Evolutionary conservation across 2,888 invertebrate species (phyloP).

Genomic region (Phaonia tiefii): DNA sequence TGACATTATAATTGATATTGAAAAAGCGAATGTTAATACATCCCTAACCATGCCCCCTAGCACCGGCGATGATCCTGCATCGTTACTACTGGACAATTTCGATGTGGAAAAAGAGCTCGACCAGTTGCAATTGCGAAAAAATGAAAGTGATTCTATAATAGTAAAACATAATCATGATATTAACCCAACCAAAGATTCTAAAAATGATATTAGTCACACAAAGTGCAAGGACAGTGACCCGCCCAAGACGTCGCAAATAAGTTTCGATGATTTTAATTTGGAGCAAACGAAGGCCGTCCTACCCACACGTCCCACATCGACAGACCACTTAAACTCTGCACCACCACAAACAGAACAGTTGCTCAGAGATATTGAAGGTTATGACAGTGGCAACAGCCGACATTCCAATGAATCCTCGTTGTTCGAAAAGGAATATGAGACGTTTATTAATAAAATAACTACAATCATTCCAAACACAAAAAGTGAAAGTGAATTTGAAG

Average conservation of each 20-base stretch:
- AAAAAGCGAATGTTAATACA: slow-evolving; percentile 73
- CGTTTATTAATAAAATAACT: slow-evolving; percentile 75
- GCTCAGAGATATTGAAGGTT: slow-evolving; percentile 71
- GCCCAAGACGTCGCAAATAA: slow-evolving; percentile 24
- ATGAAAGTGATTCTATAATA: slow-evolving; percentile 25
- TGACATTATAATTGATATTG: slow-evolving; percentile 80
- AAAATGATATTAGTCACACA: slow-evolving; percentile 20
- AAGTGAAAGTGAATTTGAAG: slow-evolving; percentile 60
- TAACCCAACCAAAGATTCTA: neutral
- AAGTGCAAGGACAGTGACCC: slow-evolving; percentile 31
- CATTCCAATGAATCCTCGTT: slow-evolving; percentile 74
- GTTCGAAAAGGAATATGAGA: slow-evolving; percentile 77
- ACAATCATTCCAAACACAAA: slow-evolving; percentile 26
- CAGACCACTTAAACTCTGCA: neutral
- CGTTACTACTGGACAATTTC: slow-evolving; percentile 71
- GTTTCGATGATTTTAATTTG: slow-evolving; percentile 49
- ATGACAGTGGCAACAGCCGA: slow-evolving; percentile 70
- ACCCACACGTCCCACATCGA: neutral
- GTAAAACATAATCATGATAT: slow-evolving; percentile 37
- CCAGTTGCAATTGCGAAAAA: slow-evolving; percentile 69
- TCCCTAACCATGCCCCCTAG: slow-evolving; percentile 7
- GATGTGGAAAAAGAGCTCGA: slow-evolving; percentile 77
- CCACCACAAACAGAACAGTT: neutral
- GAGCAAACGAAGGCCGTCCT: slow-evolving; percentile 46
- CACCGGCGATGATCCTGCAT: neutral